Evolutionary conservation across 92 coral and sea anemone species (phyloP), one percentile per base, ranked within the genome.

Genomic region (Hydrozoanthus gracilis): DNA sequence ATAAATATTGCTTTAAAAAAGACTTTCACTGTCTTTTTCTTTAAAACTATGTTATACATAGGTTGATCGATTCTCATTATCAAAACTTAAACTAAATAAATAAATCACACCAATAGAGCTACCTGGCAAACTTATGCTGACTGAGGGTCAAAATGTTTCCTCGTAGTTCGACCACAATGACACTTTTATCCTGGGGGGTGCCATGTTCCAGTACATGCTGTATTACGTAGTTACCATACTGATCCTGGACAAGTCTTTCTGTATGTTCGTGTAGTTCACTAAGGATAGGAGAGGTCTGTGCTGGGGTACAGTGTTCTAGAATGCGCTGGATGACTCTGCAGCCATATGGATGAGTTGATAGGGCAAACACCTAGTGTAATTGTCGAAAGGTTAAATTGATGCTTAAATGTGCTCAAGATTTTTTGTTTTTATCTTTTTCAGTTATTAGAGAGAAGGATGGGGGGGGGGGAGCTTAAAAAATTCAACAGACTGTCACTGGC

Each of bases 91-190:
- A 27, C 39, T 27, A 27, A 27, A 27, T 27, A 27, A 27, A 27
- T 27, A 27, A 2, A 27, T 0, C 39, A 27, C 39, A 27, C 39
- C 39, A 27, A 27, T 27, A 27, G 2, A 27, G 60, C 5, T 92
- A 97, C 99, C 99, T 97, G 44, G 99, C 99, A 93, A 97, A 97
- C 83, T 97, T 97, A 88, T 97, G 99, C 82, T 97, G 99, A 86
- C 99, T 97, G 10, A 97, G 92, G 2, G 88, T 83, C 5, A 95
- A 91, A 39, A 95, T 95, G 71, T 95, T 89, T 8, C 99, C 99
- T 77, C 98, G 70, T 18, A 97, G 92, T 83, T 97, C 95, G 76
- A 93, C 95, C 16, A 97, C 98, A 70, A 97, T 97, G 88, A 93
- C 95, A 84, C 92, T 92, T 89, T 94, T 94, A 90, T 97, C 99